Evolutionary conservation across 2,888 invertebrate species (phyloP), one percentile per base, ranked within the genome.

Genomic region (Melitaea athalia): DNA sequence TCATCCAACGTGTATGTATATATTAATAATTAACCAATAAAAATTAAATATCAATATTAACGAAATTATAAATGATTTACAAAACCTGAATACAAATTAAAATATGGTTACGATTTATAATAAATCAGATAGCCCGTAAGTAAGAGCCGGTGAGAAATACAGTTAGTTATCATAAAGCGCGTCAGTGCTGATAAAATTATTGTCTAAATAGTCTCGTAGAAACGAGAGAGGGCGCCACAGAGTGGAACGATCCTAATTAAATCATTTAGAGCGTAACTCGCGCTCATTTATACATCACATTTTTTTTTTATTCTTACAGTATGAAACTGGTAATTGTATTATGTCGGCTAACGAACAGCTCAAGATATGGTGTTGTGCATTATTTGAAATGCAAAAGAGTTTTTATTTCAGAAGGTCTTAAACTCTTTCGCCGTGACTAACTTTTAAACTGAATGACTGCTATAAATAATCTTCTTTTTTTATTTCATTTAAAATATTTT

Each of bases 171-270:
- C 75, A 76, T 75, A 76, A 78, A 81, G 77, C 78, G 75, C 78
- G 80, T 84, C 81, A 83, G 82, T 83, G 79, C 76, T 78, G 77
- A 79, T 81, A 79, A 83, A 80, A 81, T 82, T 82, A 81, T 78
- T 81, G 82, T 82, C 80, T 81, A 80, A 86, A 86, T 85, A 83
- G 80, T 85, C 82, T 83, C 72, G 79, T 83, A 85, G 89, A 87
- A 86, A 88, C 84, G 85, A 82, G 85, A 86, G 88, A 85, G 83
- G 86, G 79, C 75, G 78, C 78, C 80, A 70, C 82, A 15, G 77
- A 84, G 85, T 87, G 87, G 88, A 91, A 91, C 92, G 88, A 82
- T 91, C 92, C 91, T 91, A 92, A 92, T 92, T 91, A 91, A 89
- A 86, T 82, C 87, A 88, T 88, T 75, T 87, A 84, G 92, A 91